Percentiles rank a stretch among this genome's conserved stretches.
These are phyloP conservation scores for Ctenodactylus gundi DNA, from an alignment of 2,113 vertebrate genomes.

Conservation along the genomic window DNA sequence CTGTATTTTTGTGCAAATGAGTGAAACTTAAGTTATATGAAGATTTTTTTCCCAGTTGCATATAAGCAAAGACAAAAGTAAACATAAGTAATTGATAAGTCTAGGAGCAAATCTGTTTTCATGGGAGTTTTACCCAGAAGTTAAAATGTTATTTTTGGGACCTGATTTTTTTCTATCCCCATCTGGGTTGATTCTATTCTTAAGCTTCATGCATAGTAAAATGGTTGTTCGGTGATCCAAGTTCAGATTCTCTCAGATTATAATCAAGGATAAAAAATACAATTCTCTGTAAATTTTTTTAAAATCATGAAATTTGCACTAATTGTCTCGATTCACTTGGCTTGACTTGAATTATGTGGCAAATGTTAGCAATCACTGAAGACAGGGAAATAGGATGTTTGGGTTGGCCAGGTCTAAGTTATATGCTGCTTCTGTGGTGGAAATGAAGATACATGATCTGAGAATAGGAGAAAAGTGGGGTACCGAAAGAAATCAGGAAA, in stretches of 20 bases:
- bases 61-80: background rate
- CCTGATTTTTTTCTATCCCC: background rate
- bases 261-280: conserved; percentile 2
- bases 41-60: background rate
- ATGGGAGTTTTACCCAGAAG: background rate
- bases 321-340: background rate
- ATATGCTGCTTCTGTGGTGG: background rate
- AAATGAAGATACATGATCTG: background rate
- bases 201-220: background rate
- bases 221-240: background rate
- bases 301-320: background rate
- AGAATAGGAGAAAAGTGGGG: background rate
- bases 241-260: background rate
- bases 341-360: background rate
- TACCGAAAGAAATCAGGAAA: background rate
- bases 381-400: background rate
- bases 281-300: background rate
- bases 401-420: background rate
- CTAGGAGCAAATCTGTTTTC: background rate
- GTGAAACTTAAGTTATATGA: background rate
- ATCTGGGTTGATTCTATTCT: background rate
- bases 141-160: background rate
- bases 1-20: background rate
- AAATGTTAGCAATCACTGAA: background rate
- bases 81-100: background rate